phyloP scores from a whole-genome alignment of 2,797 vertebrate genomes.

The Pseudopleuronectes americanus region DNA sequence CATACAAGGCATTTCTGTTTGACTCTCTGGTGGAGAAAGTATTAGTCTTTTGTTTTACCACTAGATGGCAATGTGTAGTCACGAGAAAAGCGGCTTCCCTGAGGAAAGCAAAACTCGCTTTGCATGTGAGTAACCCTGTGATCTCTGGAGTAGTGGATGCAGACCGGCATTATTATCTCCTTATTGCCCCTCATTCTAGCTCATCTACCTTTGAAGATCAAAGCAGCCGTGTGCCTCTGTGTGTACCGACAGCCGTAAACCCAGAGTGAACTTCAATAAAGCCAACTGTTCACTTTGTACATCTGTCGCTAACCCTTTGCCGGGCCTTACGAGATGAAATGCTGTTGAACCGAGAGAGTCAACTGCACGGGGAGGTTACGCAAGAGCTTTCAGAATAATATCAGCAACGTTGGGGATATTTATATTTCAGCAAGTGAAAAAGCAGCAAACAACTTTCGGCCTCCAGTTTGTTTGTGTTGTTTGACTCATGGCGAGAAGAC shows the following conservation, averaged over 20 bases:
- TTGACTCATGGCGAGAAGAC: conserved; percentile 45
- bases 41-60: conserved; percentile 34
- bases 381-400: background rate
- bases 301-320: conserved; percentile 45
- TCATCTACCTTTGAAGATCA: conserved; percentile 86
- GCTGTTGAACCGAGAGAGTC: conserved; percentile 16
- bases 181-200: conserved; percentile 79
- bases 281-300: conserved; percentile 60
- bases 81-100: conserved; percentile 17
- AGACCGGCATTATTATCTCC: conserved; percentile 79
- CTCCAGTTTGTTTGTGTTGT: conserved; percentile 17
- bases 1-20: background rate
- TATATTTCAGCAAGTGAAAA: background rate
- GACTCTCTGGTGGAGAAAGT: background rate
- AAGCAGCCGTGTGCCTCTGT: conserved; percentile 71
- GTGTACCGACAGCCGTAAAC: conserved; percentile 77
- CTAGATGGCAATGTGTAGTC: conserved; percentile 77
- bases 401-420: background rate
- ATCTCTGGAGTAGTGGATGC: conserved; percentile 72
- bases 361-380: background rate
- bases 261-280: conserved; percentile 79
- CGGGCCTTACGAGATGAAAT: conserved; percentile 5
- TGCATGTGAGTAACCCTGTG: conserved; percentile 48
- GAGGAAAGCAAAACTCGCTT: conserved; percentile 13
- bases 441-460: background rate